Evolutionary conservation across 2,113 vertebrate species (phyloP).

Genomic region (Conger conger): DNA sequence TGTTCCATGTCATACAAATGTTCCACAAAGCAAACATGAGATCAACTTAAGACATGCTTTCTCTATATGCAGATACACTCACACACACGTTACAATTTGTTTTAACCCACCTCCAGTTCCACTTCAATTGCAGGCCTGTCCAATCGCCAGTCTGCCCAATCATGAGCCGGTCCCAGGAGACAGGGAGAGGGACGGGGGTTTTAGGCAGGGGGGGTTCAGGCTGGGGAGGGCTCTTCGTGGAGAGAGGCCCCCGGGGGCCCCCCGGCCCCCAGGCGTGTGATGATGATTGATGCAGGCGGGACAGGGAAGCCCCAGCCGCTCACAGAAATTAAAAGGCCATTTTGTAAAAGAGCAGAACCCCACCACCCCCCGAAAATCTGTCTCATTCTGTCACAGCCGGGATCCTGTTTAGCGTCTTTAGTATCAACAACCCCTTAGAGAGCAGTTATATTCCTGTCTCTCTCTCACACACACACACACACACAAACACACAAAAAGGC

Average conservation of each 20-base stretch:
- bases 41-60: too few relatives aligned
- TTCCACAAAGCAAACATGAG: too few relatives aligned
- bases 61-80: too few relatives aligned
- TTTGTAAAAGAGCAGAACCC: constrained; percentile 71
- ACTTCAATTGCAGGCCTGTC: too few relatives aligned
- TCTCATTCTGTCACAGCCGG: constrained; percentile 50
- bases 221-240: constrained; percentile 28
- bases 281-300: constrained; percentile 75
- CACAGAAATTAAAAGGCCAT: constrained; percentile 79
- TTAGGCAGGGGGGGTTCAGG: neutral
- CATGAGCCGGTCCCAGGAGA: too few relatives aligned
- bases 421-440: constrained; percentile 62
- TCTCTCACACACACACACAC: constrained; percentile 32
- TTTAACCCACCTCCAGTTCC: too few relatives aligned
- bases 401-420: constrained; percentile 65
- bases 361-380: neutral
- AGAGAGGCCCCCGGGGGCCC: constrained; percentile 65
- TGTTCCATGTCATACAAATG: too few relatives aligned
- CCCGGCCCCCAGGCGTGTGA: constrained; percentile 56
- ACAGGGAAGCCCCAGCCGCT: constrained; percentile 70
- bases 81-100: too few relatives aligned
- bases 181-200: neutral
- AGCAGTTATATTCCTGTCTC: constrained; percentile 56
- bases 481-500: neutral
- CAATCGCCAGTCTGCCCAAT: too few relatives aligned